Evolutionary conservation across 1,140 invertebrate genomes (phyloP).

Genomic region (Cydia amplana): DNA sequence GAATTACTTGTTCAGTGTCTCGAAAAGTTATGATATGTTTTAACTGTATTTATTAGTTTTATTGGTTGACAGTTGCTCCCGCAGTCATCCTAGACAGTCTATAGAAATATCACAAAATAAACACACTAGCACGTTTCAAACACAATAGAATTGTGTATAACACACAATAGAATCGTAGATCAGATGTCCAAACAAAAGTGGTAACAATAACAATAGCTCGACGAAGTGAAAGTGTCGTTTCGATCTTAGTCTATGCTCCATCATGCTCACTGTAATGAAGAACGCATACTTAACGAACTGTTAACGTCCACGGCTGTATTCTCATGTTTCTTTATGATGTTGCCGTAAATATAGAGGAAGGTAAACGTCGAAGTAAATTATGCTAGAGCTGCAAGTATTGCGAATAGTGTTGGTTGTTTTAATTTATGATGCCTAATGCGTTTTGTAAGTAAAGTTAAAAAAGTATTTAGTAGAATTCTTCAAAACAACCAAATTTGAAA

Average conservation of each 20-base stretch:
- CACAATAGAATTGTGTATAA: not conserved
- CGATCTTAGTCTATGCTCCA: not conserved
- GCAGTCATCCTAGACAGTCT: too few species aligned
- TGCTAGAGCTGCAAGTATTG: not conserved
- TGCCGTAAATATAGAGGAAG: not conserved
- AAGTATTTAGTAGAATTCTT: not conserved
- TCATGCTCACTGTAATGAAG: not conserved
- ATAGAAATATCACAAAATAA: not conserved
- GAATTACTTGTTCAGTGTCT: not conserved
- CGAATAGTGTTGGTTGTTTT: not conserved
- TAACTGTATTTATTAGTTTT: too few species aligned
- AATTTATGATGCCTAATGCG: not conserved
- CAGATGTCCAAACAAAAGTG: constrained; percentile 10
- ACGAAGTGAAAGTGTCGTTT: constrained; percentile 5
- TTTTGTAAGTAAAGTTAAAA: not conserved
- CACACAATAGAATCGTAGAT: not conserved
- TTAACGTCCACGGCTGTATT: not conserved
- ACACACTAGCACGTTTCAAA: not conserved
- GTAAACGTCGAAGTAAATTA: constrained; percentile 2
- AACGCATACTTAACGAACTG: not conserved
- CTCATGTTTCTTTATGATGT: not conserved
- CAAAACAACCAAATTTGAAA: too few species aligned
- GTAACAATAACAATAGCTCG: not conserved
- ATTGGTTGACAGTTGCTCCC: too few species aligned
- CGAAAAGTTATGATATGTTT: too few species aligned